phyloP scores from a whole-genome alignment of 2,113 vertebrate genomes.

The Notarius lentiginosus region DNA sequence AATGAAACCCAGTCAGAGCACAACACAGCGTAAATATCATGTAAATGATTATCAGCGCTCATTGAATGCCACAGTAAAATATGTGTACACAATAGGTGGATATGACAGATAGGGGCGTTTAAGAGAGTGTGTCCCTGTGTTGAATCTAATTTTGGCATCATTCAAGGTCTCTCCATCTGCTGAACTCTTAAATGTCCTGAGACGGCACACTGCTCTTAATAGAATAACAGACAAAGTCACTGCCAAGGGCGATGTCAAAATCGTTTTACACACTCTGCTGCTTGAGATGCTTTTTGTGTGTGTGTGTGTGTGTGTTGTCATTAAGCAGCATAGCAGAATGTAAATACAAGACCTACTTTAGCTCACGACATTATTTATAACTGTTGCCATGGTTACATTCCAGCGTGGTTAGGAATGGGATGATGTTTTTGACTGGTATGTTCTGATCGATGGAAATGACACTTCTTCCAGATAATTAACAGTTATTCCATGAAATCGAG shows the following conservation, averaged over 20 bases:
- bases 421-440: background rate
- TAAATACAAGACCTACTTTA: background rate
- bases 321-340: background rate
- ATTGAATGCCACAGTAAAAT: background rate
- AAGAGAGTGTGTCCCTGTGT: slow-evolving; percentile 5
- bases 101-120: slow-evolving; percentile 19
- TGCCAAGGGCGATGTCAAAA: slow-evolving; percentile 39
- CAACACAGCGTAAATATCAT: background rate
- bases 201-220: slow-evolving; percentile 40
- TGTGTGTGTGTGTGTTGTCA: background rate
- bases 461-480: background rate
- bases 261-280: slow-evolving; percentile 15
- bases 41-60: background rate
- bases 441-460: background rate
- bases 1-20: background rate
- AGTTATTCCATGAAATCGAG: too few species aligned
- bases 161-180: slow-evolving; percentile 43
- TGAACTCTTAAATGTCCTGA: slow-evolving; percentile 41
- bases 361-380: background rate
- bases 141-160: slow-evolving; percentile 34
- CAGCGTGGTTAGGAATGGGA: background rate
- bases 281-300: slow-evolving; percentile 11
- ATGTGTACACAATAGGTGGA: background rate
- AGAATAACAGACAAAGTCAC: slow-evolving; percentile 38
- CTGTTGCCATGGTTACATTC: background rate